A percentile compares a stretch with the other conserved stretches of the same genome.
These are phyloP conservation scores for Rhamnusium bicolor DNA, from an alignment of 2,888 invertebrate genomes.

Conservation along the genomic window DNA sequence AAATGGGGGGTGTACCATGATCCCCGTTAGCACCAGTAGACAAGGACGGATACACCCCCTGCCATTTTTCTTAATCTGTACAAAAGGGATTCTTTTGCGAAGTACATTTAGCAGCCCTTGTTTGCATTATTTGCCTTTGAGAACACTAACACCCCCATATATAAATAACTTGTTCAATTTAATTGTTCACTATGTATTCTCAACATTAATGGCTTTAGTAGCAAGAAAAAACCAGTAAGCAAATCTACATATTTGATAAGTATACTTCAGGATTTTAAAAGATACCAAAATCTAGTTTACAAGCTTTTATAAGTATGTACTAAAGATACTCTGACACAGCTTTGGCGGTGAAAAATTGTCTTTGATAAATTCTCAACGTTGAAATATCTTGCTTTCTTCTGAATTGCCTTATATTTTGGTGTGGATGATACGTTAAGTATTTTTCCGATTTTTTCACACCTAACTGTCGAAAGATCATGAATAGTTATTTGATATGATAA, in stretches of 20 bases:
- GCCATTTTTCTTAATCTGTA: too few species aligned
- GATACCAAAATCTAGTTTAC: conserved; percentile 30
- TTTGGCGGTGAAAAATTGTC: conserved; percentile 22
- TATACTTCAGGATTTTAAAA: conserved; percentile 14
- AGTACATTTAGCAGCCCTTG: too few species aligned
- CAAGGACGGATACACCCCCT: too few species aligned
- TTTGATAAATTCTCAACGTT: conserved; percentile 26
- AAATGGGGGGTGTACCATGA: too few species aligned
- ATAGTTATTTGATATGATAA: too few species aligned
- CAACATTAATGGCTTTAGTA: background rate
- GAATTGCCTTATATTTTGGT: conserved; percentile 20
- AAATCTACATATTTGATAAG: background rate
- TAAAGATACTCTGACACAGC: conserved; percentile 13
- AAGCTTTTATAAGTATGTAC: conserved; percentile 26
- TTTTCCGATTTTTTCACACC: background rate
- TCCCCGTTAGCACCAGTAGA: too few species aligned
- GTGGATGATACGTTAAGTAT: background rate
- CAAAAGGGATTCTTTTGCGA: too few species aligned
- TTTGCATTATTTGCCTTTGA: too few species aligned
- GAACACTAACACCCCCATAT: too few species aligned
- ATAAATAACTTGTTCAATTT: background rate
- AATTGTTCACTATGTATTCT: background rate
- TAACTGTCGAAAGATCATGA: too few species aligned
- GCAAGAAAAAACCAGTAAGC: background rate
- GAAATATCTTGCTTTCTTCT: conserved; percentile 8